Percentiles rank a stretch among this genome's conserved stretches.
phyloP scores from a whole-genome alignment of 2,113 vertebrate genomes.

The Sigmodon hispidus region DNA sequence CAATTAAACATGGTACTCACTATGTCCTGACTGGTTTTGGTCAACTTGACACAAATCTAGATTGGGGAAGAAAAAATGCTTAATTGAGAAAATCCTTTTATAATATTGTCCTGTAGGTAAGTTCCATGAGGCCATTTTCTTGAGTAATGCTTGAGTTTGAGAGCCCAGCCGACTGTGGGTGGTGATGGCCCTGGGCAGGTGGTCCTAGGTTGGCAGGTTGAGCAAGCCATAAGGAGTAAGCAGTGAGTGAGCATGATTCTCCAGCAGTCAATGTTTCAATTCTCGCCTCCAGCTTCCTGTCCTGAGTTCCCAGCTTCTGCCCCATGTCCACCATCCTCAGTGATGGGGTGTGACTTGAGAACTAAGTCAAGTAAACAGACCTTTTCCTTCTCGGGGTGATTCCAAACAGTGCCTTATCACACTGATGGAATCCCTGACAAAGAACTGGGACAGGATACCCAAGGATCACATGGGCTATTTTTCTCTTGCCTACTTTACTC shows the following conservation, averaged over 20 bases:
- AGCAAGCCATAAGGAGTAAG: neutral
- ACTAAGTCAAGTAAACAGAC: neutral
- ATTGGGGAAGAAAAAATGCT: neutral
- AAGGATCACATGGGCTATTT: no score
- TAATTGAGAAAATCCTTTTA: neutral
- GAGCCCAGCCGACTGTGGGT: neutral
- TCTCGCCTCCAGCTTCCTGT: neutral
- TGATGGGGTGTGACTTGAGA: neutral
- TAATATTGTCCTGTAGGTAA: neutral
- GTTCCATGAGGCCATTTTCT: neutral
- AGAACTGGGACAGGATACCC: neutral
- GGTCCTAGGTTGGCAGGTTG: neutral
- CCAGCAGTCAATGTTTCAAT: neutral
- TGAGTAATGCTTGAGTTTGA: neutral
- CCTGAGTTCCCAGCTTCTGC: neutral
- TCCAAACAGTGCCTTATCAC: neutral
- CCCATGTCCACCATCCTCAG: neutral
- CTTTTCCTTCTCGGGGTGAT: neutral
- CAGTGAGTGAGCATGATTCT: neutral
- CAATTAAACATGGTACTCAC: neutral
- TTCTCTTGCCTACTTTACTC: neutral
- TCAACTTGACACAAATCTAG: neutral
- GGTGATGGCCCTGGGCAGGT: neutral
- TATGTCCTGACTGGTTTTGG: neutral
- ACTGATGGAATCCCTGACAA: neutral